A percentile compares a stretch with the other conserved stretches of the same genome.
These are phyloP conservation scores for Melospiza georgiana DNA, from an alignment of 2,113 vertebrate genomes.

Conservation along the genomic window DNA sequence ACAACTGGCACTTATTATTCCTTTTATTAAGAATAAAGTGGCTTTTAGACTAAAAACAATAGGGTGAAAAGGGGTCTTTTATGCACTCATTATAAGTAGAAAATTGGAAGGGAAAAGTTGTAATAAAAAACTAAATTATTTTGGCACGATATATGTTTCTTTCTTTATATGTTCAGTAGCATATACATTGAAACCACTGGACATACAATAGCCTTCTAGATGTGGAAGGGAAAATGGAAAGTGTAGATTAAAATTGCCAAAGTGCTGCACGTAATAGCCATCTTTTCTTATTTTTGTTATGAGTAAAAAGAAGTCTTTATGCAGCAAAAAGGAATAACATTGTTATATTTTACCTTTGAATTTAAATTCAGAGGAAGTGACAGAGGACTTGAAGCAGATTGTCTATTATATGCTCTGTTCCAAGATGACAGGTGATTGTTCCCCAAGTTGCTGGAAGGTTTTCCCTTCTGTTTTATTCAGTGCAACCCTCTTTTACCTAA, in stretches of 20 bases:
- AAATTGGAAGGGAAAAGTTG: conserved; percentile 74
- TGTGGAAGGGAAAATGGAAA: conserved; percentile 31
- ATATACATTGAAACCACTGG: conserved; percentile 32
- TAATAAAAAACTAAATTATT: conserved; percentile 71
- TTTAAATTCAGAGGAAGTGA: conserved; percentile 1
- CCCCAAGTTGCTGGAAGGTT: neutral
- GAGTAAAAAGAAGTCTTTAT: conserved; percentile 55
- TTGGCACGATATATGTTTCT: conserved; percentile 55
- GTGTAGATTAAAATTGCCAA: conserved; percentile 36
- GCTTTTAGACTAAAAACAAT: conserved; percentile 82
- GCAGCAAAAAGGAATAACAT: conserved; percentile 29
- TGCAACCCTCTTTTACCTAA: neutral
- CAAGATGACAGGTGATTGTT: conserved; percentile 22
- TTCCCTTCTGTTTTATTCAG: conserved; percentile 13
- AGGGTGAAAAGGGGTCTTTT: conserved; percentile 73
- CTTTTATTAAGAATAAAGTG: conserved; percentile 77
- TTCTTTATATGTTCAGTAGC: conserved; percentile 54
- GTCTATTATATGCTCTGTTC: conserved; percentile 11
- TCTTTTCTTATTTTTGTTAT: conserved; percentile 50
- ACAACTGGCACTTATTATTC: conserved; percentile 76
- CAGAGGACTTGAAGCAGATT: neutral
- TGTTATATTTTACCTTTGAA: conserved; percentile 17
- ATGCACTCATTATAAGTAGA: conserved; percentile 76
- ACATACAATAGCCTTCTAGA: conserved; percentile 42
- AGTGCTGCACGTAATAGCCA: conserved; percentile 26